Conservation (phyloP, 1,140 invertebrate genomes). For the Hetaerina americana region DNA sequence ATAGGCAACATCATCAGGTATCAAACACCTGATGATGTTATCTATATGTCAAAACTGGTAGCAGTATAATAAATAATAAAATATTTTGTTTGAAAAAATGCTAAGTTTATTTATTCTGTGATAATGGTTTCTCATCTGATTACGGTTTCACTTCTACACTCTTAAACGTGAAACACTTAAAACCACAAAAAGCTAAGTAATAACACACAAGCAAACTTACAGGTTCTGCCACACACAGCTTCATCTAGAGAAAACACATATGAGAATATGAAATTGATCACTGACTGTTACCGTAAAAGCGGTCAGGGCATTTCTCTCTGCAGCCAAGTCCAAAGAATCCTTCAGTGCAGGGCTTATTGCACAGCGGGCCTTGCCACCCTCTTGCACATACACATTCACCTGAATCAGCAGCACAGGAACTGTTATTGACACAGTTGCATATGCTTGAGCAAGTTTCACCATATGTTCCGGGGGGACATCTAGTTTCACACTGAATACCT, state of each 20-base stretch:
- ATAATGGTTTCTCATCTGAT: too few relatives aligned
- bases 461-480: conserved; percentile 63
- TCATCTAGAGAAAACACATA: neutral
- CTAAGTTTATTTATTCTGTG: too few relatives aligned
- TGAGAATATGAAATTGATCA: neutral
- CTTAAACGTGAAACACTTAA: too few relatives aligned
- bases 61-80: too few relatives aligned
- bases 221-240: neutral
- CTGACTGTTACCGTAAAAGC: conserved; percentile 39
- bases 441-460: conserved; percentile 60
- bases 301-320: conserved; percentile 58
- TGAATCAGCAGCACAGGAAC: conserved; percentile 67
- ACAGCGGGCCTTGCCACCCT: conserved; percentile 70
- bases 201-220: neutral
- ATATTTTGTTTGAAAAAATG: too few relatives aligned
- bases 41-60: too few relatives aligned
- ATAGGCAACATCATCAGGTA: too few relatives aligned
- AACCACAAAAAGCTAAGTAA: too few relatives aligned
- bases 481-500: conserved; percentile 71
- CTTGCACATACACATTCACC: conserved; percentile 72
- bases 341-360: conserved; percentile 53
- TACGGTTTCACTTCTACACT: too few relatives aligned
- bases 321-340: conserved; percentile 73
- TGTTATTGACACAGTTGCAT: conserved; percentile 68
- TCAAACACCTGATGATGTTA: too few relatives aligned